These are phyloP conservation scores for Callinectes sapidus DNA, from an alignment of 2,888 invertebrate genomes.

Conservation along the genomic window DNA sequence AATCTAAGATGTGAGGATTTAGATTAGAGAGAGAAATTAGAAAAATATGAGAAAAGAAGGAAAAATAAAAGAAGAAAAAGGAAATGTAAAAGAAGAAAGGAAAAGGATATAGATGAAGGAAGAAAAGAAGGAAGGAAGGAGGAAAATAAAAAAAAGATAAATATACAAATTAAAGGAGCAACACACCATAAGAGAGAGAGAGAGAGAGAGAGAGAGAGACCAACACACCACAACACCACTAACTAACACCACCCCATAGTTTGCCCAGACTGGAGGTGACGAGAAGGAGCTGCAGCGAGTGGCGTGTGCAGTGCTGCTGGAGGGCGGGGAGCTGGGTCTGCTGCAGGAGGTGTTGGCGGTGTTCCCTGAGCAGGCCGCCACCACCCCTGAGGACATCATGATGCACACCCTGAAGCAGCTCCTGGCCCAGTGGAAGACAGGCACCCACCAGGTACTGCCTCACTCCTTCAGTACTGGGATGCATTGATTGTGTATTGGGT, in stretches of 20 bases:
- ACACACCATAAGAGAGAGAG: not conserved
- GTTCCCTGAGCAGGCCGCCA: slow-evolving; percentile 56
- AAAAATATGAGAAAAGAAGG: too few species aligned
- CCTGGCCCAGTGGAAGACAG: slow-evolving; percentile 36
- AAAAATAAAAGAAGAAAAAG: too few species aligned
- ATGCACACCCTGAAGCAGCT: slow-evolving; percentile 46
- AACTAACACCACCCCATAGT: slow-evolving; percentile 36
- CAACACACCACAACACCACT: not conserved
- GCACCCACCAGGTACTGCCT: not conserved
- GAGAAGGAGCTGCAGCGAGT: slow-evolving; percentile 43
- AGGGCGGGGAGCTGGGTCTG: slow-evolving; percentile 51
- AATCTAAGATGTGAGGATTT: too few species aligned
- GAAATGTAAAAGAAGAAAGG: too few species aligned
- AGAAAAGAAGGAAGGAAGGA: too few species aligned
- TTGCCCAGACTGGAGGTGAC: slow-evolving; percentile 60
- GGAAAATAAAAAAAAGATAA: too few species aligned
- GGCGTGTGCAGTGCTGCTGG: slow-evolving; percentile 62
- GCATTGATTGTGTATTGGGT: too few species aligned
- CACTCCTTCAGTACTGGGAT: too few species aligned
- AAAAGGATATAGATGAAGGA: too few species aligned
- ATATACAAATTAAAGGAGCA: too few species aligned
- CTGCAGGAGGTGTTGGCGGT: slow-evolving; percentile 61
- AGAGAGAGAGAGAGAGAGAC: not conserved
- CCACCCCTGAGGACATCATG: slow-evolving; percentile 69
- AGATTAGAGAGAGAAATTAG: too few species aligned